Base-by-base conservation (phyloP, 2,888 invertebrate species). In the Caenorhabditis imperialis region DNA sequence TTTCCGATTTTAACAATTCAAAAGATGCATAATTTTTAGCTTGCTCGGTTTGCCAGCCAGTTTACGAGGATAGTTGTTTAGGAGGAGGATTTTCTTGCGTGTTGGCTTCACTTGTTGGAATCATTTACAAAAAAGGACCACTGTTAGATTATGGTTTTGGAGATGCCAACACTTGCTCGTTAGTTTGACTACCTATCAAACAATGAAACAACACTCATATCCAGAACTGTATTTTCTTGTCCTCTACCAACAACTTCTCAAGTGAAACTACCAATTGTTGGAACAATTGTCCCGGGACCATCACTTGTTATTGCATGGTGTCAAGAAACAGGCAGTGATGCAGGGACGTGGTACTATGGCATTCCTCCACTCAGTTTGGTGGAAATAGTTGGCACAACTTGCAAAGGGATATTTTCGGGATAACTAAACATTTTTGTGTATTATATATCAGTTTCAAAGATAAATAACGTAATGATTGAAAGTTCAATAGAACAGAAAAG, bases 311-410 rank as follows among this genome's bases (percentile, higher is more conserved):
- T 72, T 22, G 72, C 72, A 16, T 18, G n/a, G 14, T 72, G 72
- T 44, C 45, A 63, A 35, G 58, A 72, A 40, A 65, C 63, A 14
- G 72, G 63, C 1, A n/a, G 42, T 7, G 53, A 72, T 30, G 72
- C 65, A 8, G 72, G 72, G n/a, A 65, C 35, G 5, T 72, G 72
- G 72, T 72, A 72, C 27, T 72, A 65, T 20, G 72, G 72, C 22
- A 65, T 72, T 22, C 72, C 72, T 0, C 72, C 72, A 30, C 25
- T 60, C 2, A 30, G 53, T 0, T 65, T 65, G 1, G 60, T 72
- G 1, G 63, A 72, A 40, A 53, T 72, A 27, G 72, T 63, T 5
- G 51, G 45, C 1, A 65, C 63, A 3, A 40, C 51, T 14, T 72
- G 72, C 20, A 38, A 57, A 22, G 51, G 51, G 22, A 51, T 72